phyloP scores from a whole-genome alignment of 2,888 invertebrate species.

The Ctenicera cuprea region DNA sequence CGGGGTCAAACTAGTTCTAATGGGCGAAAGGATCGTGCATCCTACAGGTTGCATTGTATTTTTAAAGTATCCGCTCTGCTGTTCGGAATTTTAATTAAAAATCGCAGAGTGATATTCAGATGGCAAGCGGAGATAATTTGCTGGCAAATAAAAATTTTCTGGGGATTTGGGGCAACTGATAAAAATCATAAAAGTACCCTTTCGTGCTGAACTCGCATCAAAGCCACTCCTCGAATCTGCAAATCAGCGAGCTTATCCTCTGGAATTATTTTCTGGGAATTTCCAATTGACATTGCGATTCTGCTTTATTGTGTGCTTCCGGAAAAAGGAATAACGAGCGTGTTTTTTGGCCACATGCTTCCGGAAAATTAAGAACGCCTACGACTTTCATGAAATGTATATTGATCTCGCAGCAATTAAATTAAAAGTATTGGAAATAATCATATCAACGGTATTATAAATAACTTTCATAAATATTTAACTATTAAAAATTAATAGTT shows the following conservation, averaged over 20 bases:
- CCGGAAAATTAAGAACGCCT: neutral
- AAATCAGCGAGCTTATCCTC: constrained; percentile 20
- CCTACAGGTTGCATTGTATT: constrained; percentile 12
- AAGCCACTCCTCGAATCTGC: constrained; percentile 8
- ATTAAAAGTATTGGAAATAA: neutral
- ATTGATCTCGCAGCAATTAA: neutral
- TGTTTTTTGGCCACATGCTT: neutral
- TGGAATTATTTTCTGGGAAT: constrained; percentile 25
- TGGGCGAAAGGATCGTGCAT: neutral
- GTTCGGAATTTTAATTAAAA: too few relatives aligned
- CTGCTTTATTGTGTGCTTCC: constrained; percentile 11
- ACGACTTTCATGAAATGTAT: neutral
- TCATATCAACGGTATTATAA: too few relatives aligned
- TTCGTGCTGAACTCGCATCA: constrained; percentile 14
- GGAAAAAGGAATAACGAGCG: neutral
- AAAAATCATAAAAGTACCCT: constrained; percentile 22
- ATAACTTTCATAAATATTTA: too few relatives aligned
- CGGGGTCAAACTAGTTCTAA: neutral
- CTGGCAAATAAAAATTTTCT: neutral
- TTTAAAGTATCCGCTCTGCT: neutral
- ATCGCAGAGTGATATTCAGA: neutral
- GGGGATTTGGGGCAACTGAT: neutral
- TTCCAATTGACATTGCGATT: constrained; percentile 13
- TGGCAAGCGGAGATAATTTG: neutral
- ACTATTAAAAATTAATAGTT: too few relatives aligned